phyloP scores from a whole-genome alignment of 2,888 invertebrate species.

The Conistra vaccinii region DNA sequence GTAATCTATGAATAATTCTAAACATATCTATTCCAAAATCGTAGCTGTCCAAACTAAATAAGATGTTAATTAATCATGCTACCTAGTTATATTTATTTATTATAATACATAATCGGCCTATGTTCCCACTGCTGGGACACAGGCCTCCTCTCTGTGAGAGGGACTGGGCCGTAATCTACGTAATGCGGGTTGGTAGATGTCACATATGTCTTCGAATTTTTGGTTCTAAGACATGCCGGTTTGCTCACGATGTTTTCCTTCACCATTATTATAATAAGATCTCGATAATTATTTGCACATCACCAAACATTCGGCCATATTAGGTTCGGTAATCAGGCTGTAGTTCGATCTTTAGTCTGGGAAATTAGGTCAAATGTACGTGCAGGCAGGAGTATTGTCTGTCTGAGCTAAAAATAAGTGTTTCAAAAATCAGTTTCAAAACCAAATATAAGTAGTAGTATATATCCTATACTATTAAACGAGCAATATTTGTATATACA shows the following conservation, averaged over 20 bases:
- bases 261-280: constrained; percentile 20
- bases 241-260: too few species aligned
- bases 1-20: background rate
- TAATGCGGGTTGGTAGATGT: too few species aligned
- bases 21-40: background rate
- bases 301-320: background rate
- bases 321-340: constrained; percentile 1
- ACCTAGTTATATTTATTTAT: constrained; percentile 7
- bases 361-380: constrained; percentile 4
- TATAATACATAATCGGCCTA: too few species aligned
- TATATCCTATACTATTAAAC: too few species aligned
- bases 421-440: background rate
- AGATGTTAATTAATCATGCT: background rate
- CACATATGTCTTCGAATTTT: too few species aligned
- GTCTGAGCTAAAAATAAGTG: constrained; percentile 14
- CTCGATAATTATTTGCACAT: background rate
- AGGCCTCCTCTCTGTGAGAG: too few species aligned
- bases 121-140: too few species aligned
- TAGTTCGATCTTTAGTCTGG: background rate
- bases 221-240: too few species aligned
- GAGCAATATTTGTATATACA: too few species aligned
- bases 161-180: too few species aligned
- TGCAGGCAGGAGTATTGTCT: background rate
- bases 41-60: background rate
- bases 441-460: background rate